phyloP scores from a whole-genome alignment of 2,113 vertebrate species.

The Albula goreensis region DNA sequence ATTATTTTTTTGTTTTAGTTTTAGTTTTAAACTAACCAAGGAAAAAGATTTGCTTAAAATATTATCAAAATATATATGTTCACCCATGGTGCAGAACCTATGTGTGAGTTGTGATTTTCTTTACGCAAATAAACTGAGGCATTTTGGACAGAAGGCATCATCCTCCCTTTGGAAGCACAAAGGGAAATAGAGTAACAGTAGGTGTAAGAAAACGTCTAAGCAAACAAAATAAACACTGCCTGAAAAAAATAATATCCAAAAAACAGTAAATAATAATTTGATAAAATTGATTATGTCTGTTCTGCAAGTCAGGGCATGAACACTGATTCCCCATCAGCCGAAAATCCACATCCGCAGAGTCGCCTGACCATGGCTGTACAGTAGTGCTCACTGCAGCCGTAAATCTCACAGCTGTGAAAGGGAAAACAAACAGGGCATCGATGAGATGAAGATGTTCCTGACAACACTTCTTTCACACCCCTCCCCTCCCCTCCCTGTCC shows the following conservation, averaged over 20 bases:
- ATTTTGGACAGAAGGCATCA: background rate
- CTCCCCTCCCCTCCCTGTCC: background rate
- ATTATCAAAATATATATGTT: conserved; percentile 1
- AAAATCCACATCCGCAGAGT: background rate
- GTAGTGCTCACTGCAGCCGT: conserved; percentile 8
- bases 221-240: background rate
- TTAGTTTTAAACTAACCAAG: background rate
- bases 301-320: background rate
- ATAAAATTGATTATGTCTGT: background rate
- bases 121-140: background rate
- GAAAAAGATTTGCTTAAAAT: background rate
- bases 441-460: background rate
- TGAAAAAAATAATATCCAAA: background rate
- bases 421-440: background rate
- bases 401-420: conserved; percentile 12
- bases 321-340: background rate
- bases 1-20: conserved; percentile 37
- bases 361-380: background rate
- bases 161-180: background rate
- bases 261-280: background rate
- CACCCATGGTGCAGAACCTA: background rate
- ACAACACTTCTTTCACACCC: conserved; percentile 18
- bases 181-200: background rate
- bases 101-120: background rate
- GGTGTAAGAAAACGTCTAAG: background rate